Conservation (phyloP, 2,797 vertebrate species). For the Lemur catta region DNA sequence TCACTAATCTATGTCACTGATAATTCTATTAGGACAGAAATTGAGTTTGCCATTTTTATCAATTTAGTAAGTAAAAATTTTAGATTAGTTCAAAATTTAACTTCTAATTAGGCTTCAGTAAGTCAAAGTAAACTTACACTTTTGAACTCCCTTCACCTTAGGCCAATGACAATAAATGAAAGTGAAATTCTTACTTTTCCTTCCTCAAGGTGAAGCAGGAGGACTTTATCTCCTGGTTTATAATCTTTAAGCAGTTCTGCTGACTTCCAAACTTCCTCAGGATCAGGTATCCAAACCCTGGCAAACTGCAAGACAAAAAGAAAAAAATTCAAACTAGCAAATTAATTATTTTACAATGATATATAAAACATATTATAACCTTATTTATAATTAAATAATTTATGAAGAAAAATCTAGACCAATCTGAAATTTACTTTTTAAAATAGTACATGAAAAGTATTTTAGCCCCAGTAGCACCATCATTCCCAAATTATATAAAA, state of each 20-base stretch:
- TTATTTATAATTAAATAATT: conserved; percentile 45
- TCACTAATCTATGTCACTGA: not conserved
- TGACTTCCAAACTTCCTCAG: conserved; percentile 98
- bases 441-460: conserved; percentile 34
- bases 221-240: conserved; percentile 90
- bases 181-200: conserved; percentile 88
- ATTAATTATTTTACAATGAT: conserved; percentile 13
- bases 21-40: not conserved
- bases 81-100: conserved; percentile 2
- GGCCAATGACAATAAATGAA: not conserved
- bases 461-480: not conserved
- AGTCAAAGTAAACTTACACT: not conserved
- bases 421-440: conserved; percentile 48
- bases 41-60: conserved; percentile 24
- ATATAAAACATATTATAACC: not conserved
- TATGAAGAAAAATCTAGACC: not conserved
- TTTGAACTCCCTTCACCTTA: not conserved
- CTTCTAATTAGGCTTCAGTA: not conserved
- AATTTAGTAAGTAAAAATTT: conserved; percentile 16
- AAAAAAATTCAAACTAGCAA: conserved; percentile 11
- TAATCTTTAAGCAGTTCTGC: conserved; percentile 96
- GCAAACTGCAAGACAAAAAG: conserved; percentile 88
- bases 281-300: conserved; percentile 98
- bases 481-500: not conserved
- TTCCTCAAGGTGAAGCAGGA: conserved; percentile 94